Conservation (phyloP, 2,888 invertebrate genomes). For the Rhagium mordax region DNA sequence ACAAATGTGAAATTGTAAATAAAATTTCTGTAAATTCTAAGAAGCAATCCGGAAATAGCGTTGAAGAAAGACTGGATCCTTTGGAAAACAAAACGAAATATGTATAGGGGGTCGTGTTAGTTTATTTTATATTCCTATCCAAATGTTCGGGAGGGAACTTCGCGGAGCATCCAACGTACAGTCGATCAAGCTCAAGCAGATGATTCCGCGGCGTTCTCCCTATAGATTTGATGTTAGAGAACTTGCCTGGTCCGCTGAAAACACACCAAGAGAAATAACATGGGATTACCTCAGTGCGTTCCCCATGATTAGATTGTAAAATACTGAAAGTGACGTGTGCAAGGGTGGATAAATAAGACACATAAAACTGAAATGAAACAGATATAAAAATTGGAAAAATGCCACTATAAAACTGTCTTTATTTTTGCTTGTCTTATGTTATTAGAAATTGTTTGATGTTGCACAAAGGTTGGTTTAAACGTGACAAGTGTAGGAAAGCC, state of each 20-base stretch:
- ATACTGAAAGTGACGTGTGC: slow-evolving; percentile 72
- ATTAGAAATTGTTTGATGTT: slow-evolving; percentile 17
- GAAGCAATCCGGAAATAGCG: slow-evolving; percentile 64
- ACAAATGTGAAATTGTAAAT: slow-evolving; percentile 40
- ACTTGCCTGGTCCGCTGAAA: slow-evolving; percentile 59
- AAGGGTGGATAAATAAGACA: slow-evolving; percentile 72
- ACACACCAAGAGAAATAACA: slow-evolving; percentile 71
- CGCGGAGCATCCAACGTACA: slow-evolving; percentile 59
- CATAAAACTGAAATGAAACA: slow-evolving; percentile 72
- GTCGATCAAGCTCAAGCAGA: slow-evolving; percentile 45
- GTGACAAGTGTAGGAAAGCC: too few species aligned
- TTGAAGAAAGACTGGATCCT: slow-evolving; percentile 66
- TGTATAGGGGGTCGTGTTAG: slow-evolving; percentile 66
- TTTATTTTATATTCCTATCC: slow-evolving; percentile 71
- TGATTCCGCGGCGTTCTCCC: slow-evolving; percentile 20
- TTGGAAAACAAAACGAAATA: slow-evolving; percentile 67
- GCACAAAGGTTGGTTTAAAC: too few species aligned
- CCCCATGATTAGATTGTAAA: slow-evolving; percentile 74
- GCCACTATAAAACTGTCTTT: slow-evolving; percentile 66
- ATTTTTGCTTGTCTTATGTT: slow-evolving; percentile 46
- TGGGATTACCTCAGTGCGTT: slow-evolving; percentile 72
- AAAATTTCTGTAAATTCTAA: slow-evolving; percentile 56
- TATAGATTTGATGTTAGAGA: slow-evolving; percentile 27
- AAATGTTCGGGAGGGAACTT: slow-evolving; percentile 67
- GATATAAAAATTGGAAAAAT: slow-evolving; percentile 71